phyloP scores from a whole-genome alignment of 2,888 invertebrate genomes.

The Phyllotreta cruciferae region DNA sequence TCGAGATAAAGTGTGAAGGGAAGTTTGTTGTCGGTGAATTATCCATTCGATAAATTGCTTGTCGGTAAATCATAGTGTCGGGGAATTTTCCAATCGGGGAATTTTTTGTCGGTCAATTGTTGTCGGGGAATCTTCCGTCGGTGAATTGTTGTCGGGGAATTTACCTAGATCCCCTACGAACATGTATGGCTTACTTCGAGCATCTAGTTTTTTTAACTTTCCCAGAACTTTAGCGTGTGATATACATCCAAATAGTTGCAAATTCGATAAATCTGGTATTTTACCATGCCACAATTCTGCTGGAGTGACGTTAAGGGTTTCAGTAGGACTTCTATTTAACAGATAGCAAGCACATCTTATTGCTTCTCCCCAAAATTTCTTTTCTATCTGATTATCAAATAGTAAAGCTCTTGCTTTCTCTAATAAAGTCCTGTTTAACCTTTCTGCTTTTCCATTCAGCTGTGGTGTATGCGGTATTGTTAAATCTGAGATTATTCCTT shows the following conservation, averaged over 20 bases:
- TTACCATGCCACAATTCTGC: conserved; percentile 31
- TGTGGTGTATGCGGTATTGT: conserved; percentile 23
- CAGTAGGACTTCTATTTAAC: conserved; percentile 23
- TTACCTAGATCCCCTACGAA: no score
- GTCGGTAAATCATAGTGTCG: no score
- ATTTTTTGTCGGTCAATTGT: no score
- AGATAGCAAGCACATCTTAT: conserved; percentile 12
- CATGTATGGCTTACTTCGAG: no score
- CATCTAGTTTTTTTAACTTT: no score
- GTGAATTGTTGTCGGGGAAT: no score
- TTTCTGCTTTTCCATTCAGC: conserved; percentile 20
- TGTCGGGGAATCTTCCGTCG: no score
- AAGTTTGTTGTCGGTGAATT: no score
- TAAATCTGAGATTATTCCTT: conserved; percentile 5
- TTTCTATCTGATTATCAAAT: conserved; percentile 1
- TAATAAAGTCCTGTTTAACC: conserved; percentile 20
- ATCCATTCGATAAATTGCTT: no score
- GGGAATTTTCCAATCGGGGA: no score
- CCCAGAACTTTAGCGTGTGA: no score
- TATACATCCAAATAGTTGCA: conserved; percentile 30
- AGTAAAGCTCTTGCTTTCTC: conserved; percentile 16
- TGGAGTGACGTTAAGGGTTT: conserved; percentile 17
- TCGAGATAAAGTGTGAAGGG: no score
- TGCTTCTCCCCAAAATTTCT: conserved; percentile 25
- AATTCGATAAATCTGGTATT: conserved; percentile 30